Conservation (phyloP, 2,113 vertebrate species). For the Xiphorhynchus elegans region DNA sequence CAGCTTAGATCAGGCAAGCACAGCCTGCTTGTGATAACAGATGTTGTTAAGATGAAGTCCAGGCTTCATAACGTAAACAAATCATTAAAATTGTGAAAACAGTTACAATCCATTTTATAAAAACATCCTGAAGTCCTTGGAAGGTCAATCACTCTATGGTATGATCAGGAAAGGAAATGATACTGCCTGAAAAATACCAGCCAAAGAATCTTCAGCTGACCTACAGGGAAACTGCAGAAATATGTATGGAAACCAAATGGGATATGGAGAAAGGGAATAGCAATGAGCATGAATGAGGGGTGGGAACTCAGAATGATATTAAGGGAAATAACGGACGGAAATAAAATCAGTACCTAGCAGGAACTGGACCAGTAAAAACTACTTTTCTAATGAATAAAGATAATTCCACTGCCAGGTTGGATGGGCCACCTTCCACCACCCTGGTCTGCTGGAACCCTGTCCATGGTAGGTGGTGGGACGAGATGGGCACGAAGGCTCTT, state of each 20-base stretch:
- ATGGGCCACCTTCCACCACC: neutral
- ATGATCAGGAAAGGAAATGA: neutral
- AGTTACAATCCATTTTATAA: neutral
- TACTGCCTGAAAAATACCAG: neutral
- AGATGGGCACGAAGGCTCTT: too few species aligned
- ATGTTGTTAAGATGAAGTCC: neutral
- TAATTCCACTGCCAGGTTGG: neutral
- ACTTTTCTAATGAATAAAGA: neutral
- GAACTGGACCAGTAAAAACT: neutral
- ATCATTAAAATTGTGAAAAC: slow-evolving; percentile 27
- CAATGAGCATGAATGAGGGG: neutral
- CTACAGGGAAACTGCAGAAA: neutral
- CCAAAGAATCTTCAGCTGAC: neutral
- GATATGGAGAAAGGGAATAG: neutral
- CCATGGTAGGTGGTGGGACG: neutral
- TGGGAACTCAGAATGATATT: neutral
- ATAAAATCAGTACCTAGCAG: neutral
- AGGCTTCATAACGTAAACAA: neutral
- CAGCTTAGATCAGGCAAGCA: neutral
- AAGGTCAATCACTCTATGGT: neutral
- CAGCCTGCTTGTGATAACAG: neutral
- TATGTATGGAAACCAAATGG: neutral
- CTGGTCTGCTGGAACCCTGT: neutral
- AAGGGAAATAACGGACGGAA: neutral
- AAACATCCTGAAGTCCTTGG: neutral